A percentile compares a stretch with the other conserved stretches of the same genome.
Conservation (phyloP, 2,113 vertebrate species). For the Brachionichthys hirsutus region DNA sequence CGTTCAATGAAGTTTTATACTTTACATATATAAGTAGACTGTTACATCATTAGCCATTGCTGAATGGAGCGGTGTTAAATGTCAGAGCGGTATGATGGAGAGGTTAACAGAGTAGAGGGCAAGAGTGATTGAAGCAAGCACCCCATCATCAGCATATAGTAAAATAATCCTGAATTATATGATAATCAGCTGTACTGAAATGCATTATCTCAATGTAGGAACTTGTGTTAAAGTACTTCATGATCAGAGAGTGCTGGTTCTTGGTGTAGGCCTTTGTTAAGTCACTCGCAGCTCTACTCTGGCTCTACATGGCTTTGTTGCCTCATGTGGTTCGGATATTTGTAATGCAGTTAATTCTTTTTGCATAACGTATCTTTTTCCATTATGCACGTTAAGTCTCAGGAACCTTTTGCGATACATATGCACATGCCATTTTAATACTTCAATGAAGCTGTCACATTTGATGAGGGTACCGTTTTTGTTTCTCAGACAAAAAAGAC, state of each 20-base stretch:
- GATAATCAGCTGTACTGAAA: slow-evolving; percentile 66
- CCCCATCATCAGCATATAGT: slow-evolving; percentile 61
- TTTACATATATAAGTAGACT: slow-evolving; percentile 79
- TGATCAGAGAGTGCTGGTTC: slow-evolving; percentile 51
- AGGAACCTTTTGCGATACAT: neutral
- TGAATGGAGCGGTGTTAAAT: slow-evolving; percentile 64
- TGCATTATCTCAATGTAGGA: slow-evolving; percentile 49
- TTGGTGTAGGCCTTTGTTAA: slow-evolving; percentile 63
- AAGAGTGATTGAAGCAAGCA: slow-evolving; percentile 32
- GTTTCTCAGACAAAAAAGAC: slow-evolving; percentile 24
- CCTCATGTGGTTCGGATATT: slow-evolving; percentile 40
- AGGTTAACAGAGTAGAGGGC: slow-evolving; percentile 64
- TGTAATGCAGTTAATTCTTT: slow-evolving; percentile 47
- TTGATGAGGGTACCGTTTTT: slow-evolving; percentile 27
- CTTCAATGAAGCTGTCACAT: neutral
- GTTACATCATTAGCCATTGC: slow-evolving; percentile 76
- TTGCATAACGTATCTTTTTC: slow-evolving; percentile 27
- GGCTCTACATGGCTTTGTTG: slow-evolving; percentile 63
- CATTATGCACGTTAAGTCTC: neutral
- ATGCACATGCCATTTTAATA: neutral
- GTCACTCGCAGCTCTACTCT: slow-evolving; percentile 56
- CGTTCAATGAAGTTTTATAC: slow-evolving; percentile 74
- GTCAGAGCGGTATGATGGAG: slow-evolving; percentile 59
- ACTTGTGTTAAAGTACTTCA: slow-evolving; percentile 59
- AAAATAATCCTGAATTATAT: slow-evolving; percentile 76